Conservation (phyloP, 2,888 invertebrate species). For the Danaus chrysippus region DNA sequence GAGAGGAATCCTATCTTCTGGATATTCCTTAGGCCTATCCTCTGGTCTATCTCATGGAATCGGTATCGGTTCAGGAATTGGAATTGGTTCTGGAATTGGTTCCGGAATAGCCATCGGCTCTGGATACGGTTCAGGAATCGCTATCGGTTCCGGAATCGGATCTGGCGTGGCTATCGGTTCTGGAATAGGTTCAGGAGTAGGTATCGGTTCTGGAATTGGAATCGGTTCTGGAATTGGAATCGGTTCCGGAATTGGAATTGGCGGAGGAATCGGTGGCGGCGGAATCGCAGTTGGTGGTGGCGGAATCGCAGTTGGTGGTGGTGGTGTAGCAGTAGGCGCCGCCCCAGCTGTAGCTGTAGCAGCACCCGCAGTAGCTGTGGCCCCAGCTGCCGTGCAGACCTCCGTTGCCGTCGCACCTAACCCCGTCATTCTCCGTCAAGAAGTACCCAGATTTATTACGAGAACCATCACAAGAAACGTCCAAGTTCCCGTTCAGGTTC, state of each 20-base stretch:
- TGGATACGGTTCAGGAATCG: constrained; percentile 21
- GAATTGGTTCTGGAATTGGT: constrained; percentile 20
- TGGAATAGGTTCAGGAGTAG: constrained; percentile 20
- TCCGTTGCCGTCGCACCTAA: constrained; percentile 65
- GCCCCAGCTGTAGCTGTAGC: constrained; percentile 35
- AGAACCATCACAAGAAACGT: constrained; percentile 68
- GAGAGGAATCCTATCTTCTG: constrained; percentile 49
- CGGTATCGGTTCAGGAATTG: constrained; percentile 18
- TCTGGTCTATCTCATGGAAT: constrained; percentile 34
- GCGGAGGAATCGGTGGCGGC: constrained; percentile 20
- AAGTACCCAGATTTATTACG: constrained; percentile 67
- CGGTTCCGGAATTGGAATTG: constrained; percentile 20
- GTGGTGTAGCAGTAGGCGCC: constrained; percentile 35
- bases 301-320: constrained; percentile 30
- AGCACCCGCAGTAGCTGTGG: constrained; percentile 37
- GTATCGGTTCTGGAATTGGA: constrained; percentile 12
- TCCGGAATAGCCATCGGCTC: constrained; percentile 23
- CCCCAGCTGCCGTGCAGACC: constrained; percentile 52
- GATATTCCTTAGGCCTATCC: constrained; percentile 33
- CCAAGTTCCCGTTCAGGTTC: constrained; percentile 57
- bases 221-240: constrained; percentile 20
- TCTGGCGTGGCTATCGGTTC: constrained; percentile 13
- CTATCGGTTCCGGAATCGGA: constrained; percentile 18
- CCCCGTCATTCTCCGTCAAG: constrained; percentile 67
- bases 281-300: constrained; percentile 31